Percentiles rank a stretch among this genome's conserved stretches.
Conservation (phyloP, 2,888 invertebrate species). For the Galeruca laticollis region DNA sequence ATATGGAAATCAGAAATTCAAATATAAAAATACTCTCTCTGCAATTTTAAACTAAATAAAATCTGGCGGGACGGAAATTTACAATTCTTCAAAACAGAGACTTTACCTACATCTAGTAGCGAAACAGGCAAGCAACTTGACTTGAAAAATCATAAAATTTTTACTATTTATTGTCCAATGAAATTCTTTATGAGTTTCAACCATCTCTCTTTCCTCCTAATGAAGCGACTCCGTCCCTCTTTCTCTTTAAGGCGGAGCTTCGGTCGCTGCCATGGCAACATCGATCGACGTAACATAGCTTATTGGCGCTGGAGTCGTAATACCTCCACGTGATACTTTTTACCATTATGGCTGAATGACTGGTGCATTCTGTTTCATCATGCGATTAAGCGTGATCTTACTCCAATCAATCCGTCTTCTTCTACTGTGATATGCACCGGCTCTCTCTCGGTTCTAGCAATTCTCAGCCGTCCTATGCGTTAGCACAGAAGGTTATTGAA, state of each 20-base stretch:
- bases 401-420: slow-evolving; percentile 42
- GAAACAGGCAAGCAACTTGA: slow-evolving; percentile 65
- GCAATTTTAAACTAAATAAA: slow-evolving; percentile 1
- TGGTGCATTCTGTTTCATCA: slow-evolving; percentile 47
- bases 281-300: slow-evolving; percentile 55
- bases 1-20: background rate
- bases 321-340: slow-evolving; percentile 62
- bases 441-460: background rate
- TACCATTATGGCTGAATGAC: slow-evolving; percentile 63
- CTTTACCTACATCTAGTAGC: slow-evolving; percentile 67
- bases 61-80: slow-evolving; percentile 25
- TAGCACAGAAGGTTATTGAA: background rate
- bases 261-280: slow-evolving; percentile 66
- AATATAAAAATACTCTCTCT: background rate
- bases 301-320: slow-evolving; percentile 61
- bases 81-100: slow-evolving; percentile 53
- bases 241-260: slow-evolving; percentile 56
- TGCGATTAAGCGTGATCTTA: slow-evolving; percentile 52
- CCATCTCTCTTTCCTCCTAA: slow-evolving; percentile 54
- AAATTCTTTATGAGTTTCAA: slow-evolving; percentile 59
- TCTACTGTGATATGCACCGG: slow-evolving; percentile 32
- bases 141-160: slow-evolving; percentile 66
- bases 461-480: background rate
- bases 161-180: slow-evolving; percentile 68
- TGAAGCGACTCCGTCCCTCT: slow-evolving; percentile 47